These are phyloP conservation scores for Halictus quadricinctus DNA, from an alignment of 2,888 invertebrate genomes.

Conservation along the genomic window DNA sequence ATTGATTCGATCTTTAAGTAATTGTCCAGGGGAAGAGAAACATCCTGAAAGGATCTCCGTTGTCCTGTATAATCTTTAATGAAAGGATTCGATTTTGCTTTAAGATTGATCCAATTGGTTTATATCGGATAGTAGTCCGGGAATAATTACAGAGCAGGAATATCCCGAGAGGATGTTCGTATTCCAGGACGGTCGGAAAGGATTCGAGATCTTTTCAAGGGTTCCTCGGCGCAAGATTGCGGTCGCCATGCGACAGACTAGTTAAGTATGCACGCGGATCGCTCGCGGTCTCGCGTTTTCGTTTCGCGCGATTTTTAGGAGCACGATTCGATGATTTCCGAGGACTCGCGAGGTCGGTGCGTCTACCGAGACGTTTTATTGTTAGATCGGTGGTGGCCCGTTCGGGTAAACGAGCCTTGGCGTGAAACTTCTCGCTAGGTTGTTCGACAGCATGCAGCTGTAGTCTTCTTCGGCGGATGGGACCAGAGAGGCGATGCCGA, in stretches of 20 bases:
- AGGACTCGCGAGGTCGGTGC: slow-evolving; percentile 17
- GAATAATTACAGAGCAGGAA: not conserved
- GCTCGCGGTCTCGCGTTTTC: slow-evolving; percentile 34
- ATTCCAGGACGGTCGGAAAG: not conserved
- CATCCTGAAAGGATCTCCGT: not conserved
- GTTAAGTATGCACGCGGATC: slow-evolving; percentile 36
- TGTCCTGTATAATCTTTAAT: not conserved
- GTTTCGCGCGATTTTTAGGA: slow-evolving; percentile 29
- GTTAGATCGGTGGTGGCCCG: slow-evolving; percentile 95
- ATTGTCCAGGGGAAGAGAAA: not conserved
- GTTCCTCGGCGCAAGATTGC: slow-evolving; percentile 13
- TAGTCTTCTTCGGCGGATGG: slow-evolving; percentile 94
- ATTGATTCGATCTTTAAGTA: not conserved
- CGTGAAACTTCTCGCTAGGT: slow-evolving; percentile 91
- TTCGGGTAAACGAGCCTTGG: slow-evolving; percentile 95
- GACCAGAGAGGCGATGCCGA: slow-evolving; percentile 96
- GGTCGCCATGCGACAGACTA: slow-evolving; percentile 36
- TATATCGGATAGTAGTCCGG: not conserved
- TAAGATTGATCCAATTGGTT: no score
- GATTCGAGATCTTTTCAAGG: not conserved
- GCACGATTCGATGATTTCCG: slow-evolving; percentile 14
- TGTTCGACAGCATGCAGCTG: slow-evolving; percentile 92
- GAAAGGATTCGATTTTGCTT: not conserved
- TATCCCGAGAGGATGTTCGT: not conserved
- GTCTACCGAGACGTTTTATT: slow-evolving; percentile 25